phyloP scores from a whole-genome alignment of 2,888 invertebrate species.

The Harpalus rubripes region DNA sequence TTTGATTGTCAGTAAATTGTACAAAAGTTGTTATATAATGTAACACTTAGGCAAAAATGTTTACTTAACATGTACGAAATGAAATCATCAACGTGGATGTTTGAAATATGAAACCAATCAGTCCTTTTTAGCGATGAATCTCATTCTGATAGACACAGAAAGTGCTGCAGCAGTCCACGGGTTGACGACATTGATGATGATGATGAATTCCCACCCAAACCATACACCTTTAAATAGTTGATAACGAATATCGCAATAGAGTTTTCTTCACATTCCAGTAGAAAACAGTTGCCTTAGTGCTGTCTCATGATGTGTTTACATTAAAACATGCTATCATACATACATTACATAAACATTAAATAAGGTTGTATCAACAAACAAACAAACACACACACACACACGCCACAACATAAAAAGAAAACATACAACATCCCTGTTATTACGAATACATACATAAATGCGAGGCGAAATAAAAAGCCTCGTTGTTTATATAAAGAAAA shows the following conservation, averaged over 20 bases:
- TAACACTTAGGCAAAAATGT: conserved; percentile 64
- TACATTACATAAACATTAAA: conserved; percentile 11
- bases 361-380: too few relatives aligned
- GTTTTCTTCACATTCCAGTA: conserved; percentile 77
- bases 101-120: neutral
- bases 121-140: conserved; percentile 8
- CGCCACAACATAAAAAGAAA: too few relatives aligned
- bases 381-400: conserved; percentile 16
- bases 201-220: conserved; percentile 7
- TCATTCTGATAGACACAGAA: neutral
- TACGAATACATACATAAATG: too few relatives aligned
- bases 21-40: conserved; percentile 65
- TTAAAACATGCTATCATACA: conserved; percentile 52
- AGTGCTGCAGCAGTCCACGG: conserved; percentile 33
- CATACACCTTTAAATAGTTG: conserved; percentile 26
- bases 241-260: conserved; percentile 73
- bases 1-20: conserved; percentile 64
- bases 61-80: conserved; percentile 61
- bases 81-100: conserved; percentile 58
- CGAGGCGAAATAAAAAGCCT: conserved; percentile 17
- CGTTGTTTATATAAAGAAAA: conserved; percentile 57
- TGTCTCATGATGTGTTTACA: conserved; percentile 56
- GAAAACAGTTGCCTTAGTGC: conserved; percentile 76
- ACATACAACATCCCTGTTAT: conserved; percentile 37
- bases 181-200: neutral